Base-by-base conservation (phyloP, 1,140 invertebrate genomes). In the Venturia canescens region DNA sequence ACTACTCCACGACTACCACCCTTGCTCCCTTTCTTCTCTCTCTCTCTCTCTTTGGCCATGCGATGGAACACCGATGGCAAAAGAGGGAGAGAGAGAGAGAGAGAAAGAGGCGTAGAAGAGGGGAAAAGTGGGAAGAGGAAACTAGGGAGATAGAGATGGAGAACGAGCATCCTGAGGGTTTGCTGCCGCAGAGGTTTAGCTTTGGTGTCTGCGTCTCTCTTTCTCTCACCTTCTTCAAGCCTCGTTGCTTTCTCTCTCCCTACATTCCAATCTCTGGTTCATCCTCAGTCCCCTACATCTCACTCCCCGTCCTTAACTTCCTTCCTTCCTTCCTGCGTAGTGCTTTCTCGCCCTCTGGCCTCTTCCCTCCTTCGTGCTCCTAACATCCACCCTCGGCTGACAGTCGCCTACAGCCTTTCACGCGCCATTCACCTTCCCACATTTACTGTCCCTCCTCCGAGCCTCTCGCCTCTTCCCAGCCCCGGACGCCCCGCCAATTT, bases 401-500 rank as follows among this genome's bases (percentile, higher is more conserved):
- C 67, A 66, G 53, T 60, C 77, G 53, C 53, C 67, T 76, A 50
- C 44, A 31, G 44, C 57, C 74, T 66, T 69, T 79, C 74, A 80
- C 69, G 48, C 66, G 76, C 70, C 82, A 83, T 83, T 69, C 21
- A 18, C 66, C 44, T 76, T 23, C 50, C 48, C 74, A 44, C 38
- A 57, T 76, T 76, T 67, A 66, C 69, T 82, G 74, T 74, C 67
- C 26, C 70, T 70, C 63, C 53, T 21, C 16, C 53, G 1, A n/a
- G 16, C 13, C 15, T n/a, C 16, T 23, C 16, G 18, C 38, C 18
- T 9, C 78, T 53, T 48, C 57, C 31, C 27, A 34, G 63, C 38
- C 57, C 16, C 76, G 26, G 18, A 71, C 70, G 78, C 82, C 78
- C 83, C 87, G 71, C 86, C 87, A 86, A 90, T 90, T 91, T 91